These are phyloP conservation scores for Drosophila orena DNA, from an alignment of 1,140 invertebrate species.

Conservation along the genomic window DNA sequence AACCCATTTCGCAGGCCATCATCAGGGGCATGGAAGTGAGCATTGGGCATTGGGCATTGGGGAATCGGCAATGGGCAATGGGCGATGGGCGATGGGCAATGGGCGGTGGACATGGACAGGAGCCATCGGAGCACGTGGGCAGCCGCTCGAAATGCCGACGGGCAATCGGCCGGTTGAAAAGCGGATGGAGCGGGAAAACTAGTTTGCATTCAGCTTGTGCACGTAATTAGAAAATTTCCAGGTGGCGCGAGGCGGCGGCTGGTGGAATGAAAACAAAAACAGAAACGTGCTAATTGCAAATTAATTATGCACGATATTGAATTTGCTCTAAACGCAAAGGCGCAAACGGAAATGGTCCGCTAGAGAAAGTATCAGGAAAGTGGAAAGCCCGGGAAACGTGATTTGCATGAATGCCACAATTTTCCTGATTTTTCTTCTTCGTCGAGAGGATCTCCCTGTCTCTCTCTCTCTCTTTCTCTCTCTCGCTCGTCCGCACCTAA, in stretches of 20 bases:
- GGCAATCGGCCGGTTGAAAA: conserved; percentile 39
- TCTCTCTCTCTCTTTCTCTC: background rate
- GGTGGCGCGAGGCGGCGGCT: conserved; percentile 9
- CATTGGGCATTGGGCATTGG: conserved; percentile 1
- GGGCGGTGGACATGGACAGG: conserved; percentile 5
- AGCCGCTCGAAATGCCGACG: conserved; percentile 42
- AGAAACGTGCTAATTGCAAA: conserved; percentile 85
- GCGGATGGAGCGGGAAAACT: conserved; percentile 41
- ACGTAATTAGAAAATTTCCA: conserved; percentile 79
- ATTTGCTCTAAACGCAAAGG: conserved; percentile 77
- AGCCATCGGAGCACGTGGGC: conserved; percentile 47
- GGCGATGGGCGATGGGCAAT: conserved; percentile 2
- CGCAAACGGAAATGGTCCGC: conserved; percentile 31
- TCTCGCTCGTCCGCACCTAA: conserved; percentile 33
- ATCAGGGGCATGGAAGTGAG: conserved; percentile 15
- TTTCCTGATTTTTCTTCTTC: background rate
- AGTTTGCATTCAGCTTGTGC: conserved; percentile 71
- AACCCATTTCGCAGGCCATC: conserved; percentile 70
- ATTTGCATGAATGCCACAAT: conserved; percentile 67
- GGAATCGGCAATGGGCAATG: too few relatives aligned
- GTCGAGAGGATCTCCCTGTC: background rate
- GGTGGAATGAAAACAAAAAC: conserved; percentile 81
- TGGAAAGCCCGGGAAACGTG: conserved; percentile 48
- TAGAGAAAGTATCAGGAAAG: background rate
- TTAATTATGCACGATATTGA: conserved; percentile 85